These are phyloP conservation scores for Umimayanthus kanabou DNA, from an alignment of 92 coral and sea anemone genomes.

Conservation along the genomic window DNA sequence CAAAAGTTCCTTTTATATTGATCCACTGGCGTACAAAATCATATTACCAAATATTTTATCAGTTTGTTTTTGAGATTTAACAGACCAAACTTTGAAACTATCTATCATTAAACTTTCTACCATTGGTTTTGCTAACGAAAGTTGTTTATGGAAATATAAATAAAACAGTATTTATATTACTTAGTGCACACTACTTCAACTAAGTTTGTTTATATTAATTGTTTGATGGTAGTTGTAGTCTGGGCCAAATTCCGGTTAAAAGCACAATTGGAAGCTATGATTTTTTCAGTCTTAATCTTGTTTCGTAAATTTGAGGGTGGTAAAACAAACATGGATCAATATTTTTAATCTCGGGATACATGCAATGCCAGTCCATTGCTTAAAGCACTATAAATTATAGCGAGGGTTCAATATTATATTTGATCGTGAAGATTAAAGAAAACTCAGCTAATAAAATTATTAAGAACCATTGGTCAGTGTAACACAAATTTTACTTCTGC, in stretches of 20 bases:
- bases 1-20: not conserved
- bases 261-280: not conserved
- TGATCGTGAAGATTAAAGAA: not conserved
- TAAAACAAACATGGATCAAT: too few species aligned
- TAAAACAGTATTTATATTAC: not conserved
- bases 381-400: too few species aligned
- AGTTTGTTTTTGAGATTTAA: not conserved
- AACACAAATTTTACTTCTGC: not conserved
- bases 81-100: not conserved
- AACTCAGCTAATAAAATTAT: not conserved
- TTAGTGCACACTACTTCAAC: not conserved
- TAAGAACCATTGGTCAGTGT: not conserved
- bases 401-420: too few species aligned
- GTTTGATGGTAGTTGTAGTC: too few species aligned
- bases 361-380: too few species aligned
- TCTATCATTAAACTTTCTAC: not conserved
- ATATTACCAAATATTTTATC: too few species aligned
- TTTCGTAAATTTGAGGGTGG: too few species aligned
- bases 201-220: not conserved
- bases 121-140: not conserved
- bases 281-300: too few species aligned
- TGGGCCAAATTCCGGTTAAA: not conserved
- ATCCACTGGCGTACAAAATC: not conserved
- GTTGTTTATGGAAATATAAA: not conserved
- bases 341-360: too few species aligned